Evolutionary conservation across 2,113 vertebrate species (phyloP).

Genomic region (Chinchilla lanigera): DNA sequence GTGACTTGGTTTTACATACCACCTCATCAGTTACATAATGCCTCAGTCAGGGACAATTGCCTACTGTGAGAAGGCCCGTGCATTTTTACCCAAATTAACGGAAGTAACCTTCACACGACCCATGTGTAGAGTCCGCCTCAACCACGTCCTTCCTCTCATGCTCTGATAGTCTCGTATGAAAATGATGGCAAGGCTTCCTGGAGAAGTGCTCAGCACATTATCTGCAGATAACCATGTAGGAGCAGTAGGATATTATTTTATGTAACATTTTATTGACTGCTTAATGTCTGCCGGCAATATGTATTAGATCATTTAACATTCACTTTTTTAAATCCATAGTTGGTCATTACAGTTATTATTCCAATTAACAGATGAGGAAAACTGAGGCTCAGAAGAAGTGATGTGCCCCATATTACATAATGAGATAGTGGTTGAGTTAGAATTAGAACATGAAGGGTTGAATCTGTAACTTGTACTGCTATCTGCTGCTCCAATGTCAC

Average conservation of each 20-base stretch:
- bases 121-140: background rate
- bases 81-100: background rate
- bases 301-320: slow-evolving; percentile 15
- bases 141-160: background rate
- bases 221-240: background rate
- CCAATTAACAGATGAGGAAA: background rate
- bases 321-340: background rate
- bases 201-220: background rate
- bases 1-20: background rate
- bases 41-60: background rate
- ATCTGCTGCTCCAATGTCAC: background rate
- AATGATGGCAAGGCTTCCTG: background rate
- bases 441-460: background rate
- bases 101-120: background rate
- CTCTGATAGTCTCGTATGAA: background rate
- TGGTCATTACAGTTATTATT: background rate
- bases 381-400: background rate
- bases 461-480: background rate
- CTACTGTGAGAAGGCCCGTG: background rate
- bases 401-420: background rate
- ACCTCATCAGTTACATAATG: too few relatives aligned
- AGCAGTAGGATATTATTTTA: background rate
- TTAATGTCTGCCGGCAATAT: background rate
- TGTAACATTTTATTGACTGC: background rate
- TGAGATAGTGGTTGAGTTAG: background rate